Base-by-base conservation (phyloP, 2,113 vertebrate genomes). In the Syngnathus typhle region DNA sequence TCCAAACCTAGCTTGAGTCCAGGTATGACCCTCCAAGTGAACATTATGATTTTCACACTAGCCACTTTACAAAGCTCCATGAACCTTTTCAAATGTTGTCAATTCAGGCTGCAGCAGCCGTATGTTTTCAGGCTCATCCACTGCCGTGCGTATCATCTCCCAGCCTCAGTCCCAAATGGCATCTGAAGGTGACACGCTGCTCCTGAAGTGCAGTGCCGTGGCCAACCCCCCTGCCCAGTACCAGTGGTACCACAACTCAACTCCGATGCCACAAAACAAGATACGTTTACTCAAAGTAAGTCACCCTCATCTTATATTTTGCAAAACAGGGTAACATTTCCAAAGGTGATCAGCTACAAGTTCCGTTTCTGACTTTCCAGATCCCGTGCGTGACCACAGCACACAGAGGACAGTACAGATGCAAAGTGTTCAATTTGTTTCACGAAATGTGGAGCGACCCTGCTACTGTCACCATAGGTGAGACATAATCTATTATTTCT, bases 221-320 rank as follows among this genome's bases (percentile, higher is more conserved):
- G 92, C 90, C 60, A 91, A 90, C 71, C 94, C 93, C 0, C 91
- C 92, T 0, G 89, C 93, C 7, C 91, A 93, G 87, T 94, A 93
- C 67, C 90, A 93, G 82, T 95, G 94, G 94, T 92, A 91, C 84
- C 87, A 90, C 79, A 91, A 94, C 73, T 78, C 4, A 36, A 27
- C 46, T 2, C 84, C 77, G 0, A 1, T 94, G 71, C 80, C 81
- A 60, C 82, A 89, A 4, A 87, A 86, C 0, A 86, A 78, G 43
- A 74, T 77, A 0, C 51, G 67, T 0, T 68, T 9, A 5, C 77
- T 94, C 27, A 84, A 89, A 86, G 93, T 93, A 77, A 77, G 78
- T 69, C 49, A 7, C 3, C 37, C 19, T n/a, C 0, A 23, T 43
- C 21, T 49, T 6, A 19, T 49, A 19, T 18, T 49, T 49, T 18